Percentiles rank a stretch among this genome's conserved stretches.
phyloP scores from a whole-genome alignment of 30 jellyfish, hydroid and myxozoan genomes.

The Aurelia sp. region DNA sequence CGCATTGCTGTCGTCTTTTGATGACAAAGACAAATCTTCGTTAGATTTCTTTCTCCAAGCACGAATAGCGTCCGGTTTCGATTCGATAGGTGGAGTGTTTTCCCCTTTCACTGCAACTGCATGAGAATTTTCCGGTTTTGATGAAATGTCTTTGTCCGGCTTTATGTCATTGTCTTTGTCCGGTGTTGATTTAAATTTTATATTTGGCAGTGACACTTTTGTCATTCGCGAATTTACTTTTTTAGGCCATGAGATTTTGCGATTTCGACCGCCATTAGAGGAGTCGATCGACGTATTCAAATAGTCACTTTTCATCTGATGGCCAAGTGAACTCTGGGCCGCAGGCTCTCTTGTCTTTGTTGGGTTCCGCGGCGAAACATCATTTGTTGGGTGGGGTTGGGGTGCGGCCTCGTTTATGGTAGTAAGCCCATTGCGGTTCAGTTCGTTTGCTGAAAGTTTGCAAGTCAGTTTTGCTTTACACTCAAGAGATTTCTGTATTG shows the following conservation, averaged over 20 bases:
- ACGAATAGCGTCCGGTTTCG: too few species aligned
- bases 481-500: not conserved
- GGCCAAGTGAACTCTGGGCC: not conserved
- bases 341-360: not conserved
- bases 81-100: too few species aligned
- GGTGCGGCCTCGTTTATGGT: not conserved
- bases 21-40: too few species aligned
- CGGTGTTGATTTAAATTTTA: not conserved
- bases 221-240: not conserved
- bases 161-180: not conserved
- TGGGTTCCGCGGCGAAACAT: not conserved
- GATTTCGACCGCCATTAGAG: not conserved
- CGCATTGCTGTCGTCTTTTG: too few species aligned
- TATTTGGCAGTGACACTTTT: not conserved
- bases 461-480: too few species aligned
- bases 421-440: not conserved
- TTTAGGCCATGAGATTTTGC: too few species aligned
- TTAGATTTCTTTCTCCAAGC: too few species aligned
- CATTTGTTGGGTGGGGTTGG: not conserved
- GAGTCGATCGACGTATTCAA: not conserved
- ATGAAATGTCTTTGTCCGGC: too few species aligned
- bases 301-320: not conserved
- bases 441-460: not conserved
- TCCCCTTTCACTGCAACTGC: too few species aligned
- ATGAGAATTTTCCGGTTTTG: too few species aligned